Evolutionary conservation across 1,140 invertebrate species (phyloP), one percentile per base, ranked within the genome.

Genomic region (Temnothorax nylanderi): DNA sequence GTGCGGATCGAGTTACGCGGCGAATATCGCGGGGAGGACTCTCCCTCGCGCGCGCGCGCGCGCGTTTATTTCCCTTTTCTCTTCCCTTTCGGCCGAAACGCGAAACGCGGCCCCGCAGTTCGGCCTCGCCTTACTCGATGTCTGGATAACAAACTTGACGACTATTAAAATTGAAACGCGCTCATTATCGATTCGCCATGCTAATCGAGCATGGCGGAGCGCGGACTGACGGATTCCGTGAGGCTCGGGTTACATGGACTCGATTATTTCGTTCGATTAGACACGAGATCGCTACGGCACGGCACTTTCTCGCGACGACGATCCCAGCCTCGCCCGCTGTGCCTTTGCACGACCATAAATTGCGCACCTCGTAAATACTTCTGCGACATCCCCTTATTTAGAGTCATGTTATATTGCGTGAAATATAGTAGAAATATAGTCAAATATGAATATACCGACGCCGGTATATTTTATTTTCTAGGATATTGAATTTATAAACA

Each of bases 191-290:
- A 85, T 85, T 65, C 80, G 80, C 47, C 47, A 80, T 34, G 75
- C 41, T 80, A 65, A 80, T 85, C 74, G 60, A 65, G 47, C 74
- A 65, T 47, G 80, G 37, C 44, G 65, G 34, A 41, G 65, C 18
- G 67, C 32, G 41, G 8, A 47, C 41, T 84, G 26, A 60, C 56
- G 69, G 69, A 84, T 84, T 84, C 54, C 69, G 26, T 32, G 41
- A 10, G 26, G 69, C 34, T 84, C 80, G 80, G 32, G 54, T 84
- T 84, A 84, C 80, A 7, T 16, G 69, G 56, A 60, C 44, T 74
- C 69, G 67, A 84, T 84, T 60, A 75, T 74, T 84, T 75, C 69
- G 69, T 84, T 75, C 80, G 80, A 84, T 84, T 75, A 84, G 69
- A 13, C 80, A 75, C 67, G 69, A 60, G 69, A 84, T 84, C 41